Evolutionary conservation across 2,113 vertebrate species (phyloP).

Genomic region (Martes martes): DNA sequence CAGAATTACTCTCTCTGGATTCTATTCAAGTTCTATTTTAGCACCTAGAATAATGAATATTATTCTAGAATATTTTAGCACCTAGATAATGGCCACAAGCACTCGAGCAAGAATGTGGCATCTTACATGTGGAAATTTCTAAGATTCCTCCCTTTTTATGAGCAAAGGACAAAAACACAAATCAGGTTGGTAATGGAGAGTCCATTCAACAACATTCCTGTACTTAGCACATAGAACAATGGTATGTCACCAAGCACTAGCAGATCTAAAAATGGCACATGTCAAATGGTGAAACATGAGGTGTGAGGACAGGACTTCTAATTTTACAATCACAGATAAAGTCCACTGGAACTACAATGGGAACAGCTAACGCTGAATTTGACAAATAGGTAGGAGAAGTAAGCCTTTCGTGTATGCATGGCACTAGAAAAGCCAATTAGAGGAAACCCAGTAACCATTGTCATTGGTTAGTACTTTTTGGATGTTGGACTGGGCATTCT

Average conservation of each 20-base stretch:
- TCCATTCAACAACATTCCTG: background rate
- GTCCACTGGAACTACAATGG: background rate
- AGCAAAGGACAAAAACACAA: conserved; percentile 22
- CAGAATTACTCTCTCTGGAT: background rate
- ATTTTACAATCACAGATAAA: conserved; percentile 5
- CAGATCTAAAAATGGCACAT: background rate
- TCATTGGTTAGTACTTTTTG: background rate
- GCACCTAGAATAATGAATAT: background rate
- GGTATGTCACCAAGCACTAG: background rate
- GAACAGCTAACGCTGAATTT: background rate
- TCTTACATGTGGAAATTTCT: background rate
- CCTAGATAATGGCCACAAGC: background rate
- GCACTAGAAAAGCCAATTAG: background rate
- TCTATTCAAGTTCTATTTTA: conserved; percentile 14
- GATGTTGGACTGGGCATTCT: background rate
- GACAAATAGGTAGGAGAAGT: background rate
- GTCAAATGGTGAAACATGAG: background rate
- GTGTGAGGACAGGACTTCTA: background rate
- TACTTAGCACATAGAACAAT: background rate
- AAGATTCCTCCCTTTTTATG: background rate
- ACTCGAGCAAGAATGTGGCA: background rate
- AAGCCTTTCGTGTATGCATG: background rate
- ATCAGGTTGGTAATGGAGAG: background rate
- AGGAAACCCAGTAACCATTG: background rate
- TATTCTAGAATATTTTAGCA: background rate